These are phyloP conservation scores for Xylocampa areola DNA, from an alignment of 2,888 invertebrate species.

Conservation along the genomic window DNA sequence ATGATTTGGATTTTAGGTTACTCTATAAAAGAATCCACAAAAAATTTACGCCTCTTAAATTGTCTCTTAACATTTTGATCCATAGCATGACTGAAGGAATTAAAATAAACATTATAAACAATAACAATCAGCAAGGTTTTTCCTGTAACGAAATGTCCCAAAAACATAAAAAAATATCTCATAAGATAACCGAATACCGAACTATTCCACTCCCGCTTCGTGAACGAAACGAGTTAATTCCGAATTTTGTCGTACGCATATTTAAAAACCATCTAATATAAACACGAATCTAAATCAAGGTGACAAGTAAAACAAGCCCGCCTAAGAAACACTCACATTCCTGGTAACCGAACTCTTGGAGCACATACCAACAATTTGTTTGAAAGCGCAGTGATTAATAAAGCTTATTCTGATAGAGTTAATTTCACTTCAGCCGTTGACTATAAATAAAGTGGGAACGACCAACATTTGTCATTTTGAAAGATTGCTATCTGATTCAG, in stretches of 20 bases:
- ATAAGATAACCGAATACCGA: slow-evolving; percentile 17
- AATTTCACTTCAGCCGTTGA: slow-evolving; percentile 77
- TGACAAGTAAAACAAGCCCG: slow-evolving; percentile 52
- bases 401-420: slow-evolving; percentile 80
- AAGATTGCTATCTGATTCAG: slow-evolving; percentile 82
- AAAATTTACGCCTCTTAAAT: no score
- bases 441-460: slow-evolving; percentile 77
- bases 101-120: no score
- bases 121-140: no score
- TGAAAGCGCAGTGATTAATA: slow-evolving; percentile 82
- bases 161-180: no score
- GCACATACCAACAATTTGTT: slow-evolving; percentile 80
- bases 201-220: slow-evolving; percentile 11
- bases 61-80: no score
- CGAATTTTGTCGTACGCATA: slow-evolving; percentile 47
- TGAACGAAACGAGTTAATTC: slow-evolving; percentile 52
- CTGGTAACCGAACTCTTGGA: slow-evolving; percentile 67
- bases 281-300: slow-evolving; percentile 60
- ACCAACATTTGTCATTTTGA: slow-evolving; percentile 80
- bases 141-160: no score
- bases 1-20: no score
- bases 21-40: no score
- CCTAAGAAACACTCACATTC: slow-evolving; percentile 55
- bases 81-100: no score
- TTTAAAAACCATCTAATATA: slow-evolving; percentile 55